These are phyloP conservation scores for Notarius lentiginosus DNA, from an alignment of 2,113 vertebrate species.

Conservation along the genomic window DNA sequence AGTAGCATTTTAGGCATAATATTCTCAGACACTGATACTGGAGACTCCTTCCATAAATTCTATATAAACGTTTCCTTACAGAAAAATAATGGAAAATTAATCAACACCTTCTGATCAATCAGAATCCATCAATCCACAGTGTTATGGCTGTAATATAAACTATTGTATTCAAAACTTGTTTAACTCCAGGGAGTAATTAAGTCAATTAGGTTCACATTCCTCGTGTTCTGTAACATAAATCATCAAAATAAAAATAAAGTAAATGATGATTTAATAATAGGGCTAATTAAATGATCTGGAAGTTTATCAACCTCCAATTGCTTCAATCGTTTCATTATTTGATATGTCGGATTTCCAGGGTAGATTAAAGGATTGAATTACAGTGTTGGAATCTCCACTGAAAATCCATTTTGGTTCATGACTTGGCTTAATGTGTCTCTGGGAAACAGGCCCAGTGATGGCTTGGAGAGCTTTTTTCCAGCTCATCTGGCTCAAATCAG, in stretches of 20 bases:
- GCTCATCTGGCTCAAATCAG: constrained; percentile 30
- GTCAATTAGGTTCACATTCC: neutral
- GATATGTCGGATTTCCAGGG: constrained; percentile 9
- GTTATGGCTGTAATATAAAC: neutral
- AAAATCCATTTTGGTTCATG: constrained; percentile 38
- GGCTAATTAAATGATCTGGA: neutral
- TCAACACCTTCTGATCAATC: neutral
- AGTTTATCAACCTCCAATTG: constrained; percentile 4
- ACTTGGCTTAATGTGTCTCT: constrained; percentile 39
- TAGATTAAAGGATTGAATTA: constrained; percentile 22
- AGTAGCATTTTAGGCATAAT: too few species aligned
- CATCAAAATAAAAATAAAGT: neutral
- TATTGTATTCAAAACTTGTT: neutral
- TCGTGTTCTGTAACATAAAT: neutral
- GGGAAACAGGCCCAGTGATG: constrained; percentile 28
- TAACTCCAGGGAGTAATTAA: neutral
- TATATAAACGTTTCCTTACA: neutral
- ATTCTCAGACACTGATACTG: neutral
- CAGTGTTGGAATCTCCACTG: constrained; percentile 18
- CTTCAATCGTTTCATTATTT: constrained; percentile 15
- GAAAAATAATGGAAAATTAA: neutral
- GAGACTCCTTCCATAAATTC: neutral
- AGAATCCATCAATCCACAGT: neutral
- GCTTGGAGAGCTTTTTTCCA: constrained; percentile 5
- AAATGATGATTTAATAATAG: neutral